Evolutionary conservation across 2,888 invertebrate genomes (phyloP).

Genomic region (Frankliniella fusca): DNA sequence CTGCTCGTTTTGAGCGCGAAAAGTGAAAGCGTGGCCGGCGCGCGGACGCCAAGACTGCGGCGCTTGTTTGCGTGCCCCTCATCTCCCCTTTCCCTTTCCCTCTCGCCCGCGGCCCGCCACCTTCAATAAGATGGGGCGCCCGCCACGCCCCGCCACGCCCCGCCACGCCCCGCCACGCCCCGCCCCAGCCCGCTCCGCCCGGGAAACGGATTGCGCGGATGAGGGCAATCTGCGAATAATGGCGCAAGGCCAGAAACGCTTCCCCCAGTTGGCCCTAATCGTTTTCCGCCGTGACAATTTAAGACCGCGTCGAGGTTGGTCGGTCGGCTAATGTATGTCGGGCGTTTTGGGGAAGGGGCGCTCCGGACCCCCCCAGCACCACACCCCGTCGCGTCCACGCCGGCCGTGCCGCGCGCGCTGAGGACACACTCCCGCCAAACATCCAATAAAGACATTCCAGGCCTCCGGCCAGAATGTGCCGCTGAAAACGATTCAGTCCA

Average conservation of each 20-base stretch:
- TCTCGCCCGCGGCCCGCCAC: no score
- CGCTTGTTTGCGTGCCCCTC: no score
- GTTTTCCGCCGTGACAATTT: conserved; percentile 13
- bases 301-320: background rate
- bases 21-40: no score
- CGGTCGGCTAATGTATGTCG: background rate
- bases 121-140: no score
- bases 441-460: conserved; percentile 25
- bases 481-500: background rate
- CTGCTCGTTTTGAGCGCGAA: no score
- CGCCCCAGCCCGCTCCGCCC: no score
- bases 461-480: background rate
- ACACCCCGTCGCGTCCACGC: no score
- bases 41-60: no score
- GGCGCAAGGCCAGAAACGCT: background rate
- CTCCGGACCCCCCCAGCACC: background rate
- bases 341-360: no score
- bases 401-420: background rate
- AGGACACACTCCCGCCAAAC: background rate
- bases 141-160: no score
- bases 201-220: background rate
- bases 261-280: background rate
- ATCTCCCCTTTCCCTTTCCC: no score
- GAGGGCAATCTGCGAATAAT: conserved; percentile 6
- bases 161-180: no score